Base-by-base conservation (phyloP, 2,797 vertebrate species). In the Orientallactaga sibirica region DNA sequence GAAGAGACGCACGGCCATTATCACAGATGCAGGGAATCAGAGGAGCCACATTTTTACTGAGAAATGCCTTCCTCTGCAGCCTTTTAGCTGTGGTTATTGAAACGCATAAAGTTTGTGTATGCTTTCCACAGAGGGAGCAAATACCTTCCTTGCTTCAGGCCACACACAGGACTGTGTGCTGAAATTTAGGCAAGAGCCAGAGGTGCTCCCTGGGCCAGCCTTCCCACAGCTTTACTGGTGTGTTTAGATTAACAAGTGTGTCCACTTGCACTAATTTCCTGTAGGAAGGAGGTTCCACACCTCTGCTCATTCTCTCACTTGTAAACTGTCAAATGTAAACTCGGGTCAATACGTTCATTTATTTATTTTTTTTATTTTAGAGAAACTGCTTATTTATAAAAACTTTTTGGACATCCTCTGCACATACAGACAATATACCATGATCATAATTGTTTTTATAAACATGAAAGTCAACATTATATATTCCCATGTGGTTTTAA, bases 201-300 rank as follows among this genome's bases (percentile, higher is more conserved):
- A 86, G 20, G 6, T 66, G 6, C 7, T 86, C 55, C 9, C 1
- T 25, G 29, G 18, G 29, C 41, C 41, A 74, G 22, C 18, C 52
- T 20, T 78, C 73, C 33, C 61, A 73, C 19, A 27, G 67, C 58
- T 33, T 62, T 55, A 37, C 75, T 74, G 71, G 19, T 86, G 93
- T 93, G 70, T 27, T 62, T 76, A 90, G 48, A 82, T 75, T 78
- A 93, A 80, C 43, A 77, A 77, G 22, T 70, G 41, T 81, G 22
- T 29, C 33, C 76, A 27, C 12, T 43, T 90, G 10, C 1, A 62
- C 18, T 71, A 91, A 18, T 83, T 84, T 77, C 41, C 58, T n/a
- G 27, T 37, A 82, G 78, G 92, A 92, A 84, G 37, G 62, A 52
- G 18, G 43, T 41, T 71, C 29, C 82, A 7, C 71, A 20, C 61